Base-by-base conservation (phyloP, 2,888 invertebrate genomes). In the Pheosia gnoma region DNA sequence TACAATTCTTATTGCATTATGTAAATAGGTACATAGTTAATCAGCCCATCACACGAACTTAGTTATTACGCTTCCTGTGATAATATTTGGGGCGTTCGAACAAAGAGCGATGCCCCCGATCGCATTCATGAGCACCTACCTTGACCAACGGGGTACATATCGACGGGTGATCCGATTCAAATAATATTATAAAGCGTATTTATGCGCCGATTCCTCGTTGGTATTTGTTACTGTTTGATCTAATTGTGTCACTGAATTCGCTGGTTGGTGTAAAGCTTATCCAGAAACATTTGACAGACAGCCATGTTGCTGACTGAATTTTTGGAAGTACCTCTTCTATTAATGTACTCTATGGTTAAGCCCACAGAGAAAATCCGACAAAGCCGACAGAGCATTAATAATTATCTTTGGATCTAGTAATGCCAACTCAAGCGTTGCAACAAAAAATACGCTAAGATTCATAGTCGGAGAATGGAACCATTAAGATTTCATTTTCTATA, bases 81-180 rank as follows among this genome's bases (percentile, higher is more conserved):
- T 74, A 66, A 79, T 86, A 90, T 89, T 90, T 89, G 86, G 91
- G 90, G 83, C 91, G 90, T 78, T 87, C 85, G 89, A 90, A 90
- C 90, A 91, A 91, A 89, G 87, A 84, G 88, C 85, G 85, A 86
- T 86, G 85, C 80, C 72, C 74, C 71, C 77, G 66, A 66, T 66
- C 57, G 52, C 54, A 75, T 68, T 74, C 71, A 71, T 80, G 70
- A 61, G 80, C 79, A 87, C 90, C 86, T 86, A 91, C 91, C 88
- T 87, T 91, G 91, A 82, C 91, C 91, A 91, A 91, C 91, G 91
- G 91, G 91, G 91, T 90, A 91, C 91, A 91, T 91, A 73, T 83
- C 89, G 81, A 72, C 77, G 72, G 73, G 73, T 72, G 76, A 77
- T 81, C 82, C 81, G 79, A 70, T 81, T 78, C 75, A 86, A 87